These are phyloP conservation scores for Drosophila triauraria DNA, from an alignment of 1,140 invertebrate species.

Conservation along the genomic window DNA sequence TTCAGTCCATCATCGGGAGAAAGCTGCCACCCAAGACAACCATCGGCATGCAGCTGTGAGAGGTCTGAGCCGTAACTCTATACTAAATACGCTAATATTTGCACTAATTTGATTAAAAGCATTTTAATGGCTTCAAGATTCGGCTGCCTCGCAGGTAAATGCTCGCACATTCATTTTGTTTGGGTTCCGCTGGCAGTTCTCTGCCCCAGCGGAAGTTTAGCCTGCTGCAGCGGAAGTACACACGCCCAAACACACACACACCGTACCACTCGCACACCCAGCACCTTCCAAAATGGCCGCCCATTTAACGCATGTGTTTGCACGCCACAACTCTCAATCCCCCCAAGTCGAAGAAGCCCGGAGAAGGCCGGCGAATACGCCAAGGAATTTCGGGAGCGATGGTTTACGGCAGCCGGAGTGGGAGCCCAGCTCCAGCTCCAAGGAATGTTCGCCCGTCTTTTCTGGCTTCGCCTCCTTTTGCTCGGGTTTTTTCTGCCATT, in stretches of 20 bases:
- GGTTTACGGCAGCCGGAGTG: conserved; percentile 31
- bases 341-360: conserved; percentile 45
- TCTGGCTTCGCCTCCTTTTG: conserved; percentile 49
- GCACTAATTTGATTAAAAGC: conserved; percentile 81
- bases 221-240: conserved; percentile 60
- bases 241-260: conserved; percentile 29
- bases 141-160: conserved; percentile 63
- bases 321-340: conserved; percentile 53
- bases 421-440: conserved; percentile 37
- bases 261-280: conserved; percentile 1
- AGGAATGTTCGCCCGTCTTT: conserved; percentile 56
- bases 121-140: conserved; percentile 76
- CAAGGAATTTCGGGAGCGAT: conserved; percentile 53
- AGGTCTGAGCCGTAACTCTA: conserved; percentile 36
- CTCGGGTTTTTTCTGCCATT: conserved; percentile 65
- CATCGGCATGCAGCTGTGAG: conserved; percentile 18
- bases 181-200: conserved; percentile 19
- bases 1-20: neutral
- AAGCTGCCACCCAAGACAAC: neutral
- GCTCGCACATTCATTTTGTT: conserved; percentile 52
- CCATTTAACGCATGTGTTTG: conserved; percentile 81
- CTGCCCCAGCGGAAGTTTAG: conserved; percentile 60
- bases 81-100: conserved; percentile 66
- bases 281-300: conserved; percentile 66
- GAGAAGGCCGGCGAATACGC: conserved; percentile 31